These are phyloP conservation scores for Cochlearius cochlearius DNA, from an alignment of 2,113 vertebrate genomes.

Conservation along the genomic window DNA sequence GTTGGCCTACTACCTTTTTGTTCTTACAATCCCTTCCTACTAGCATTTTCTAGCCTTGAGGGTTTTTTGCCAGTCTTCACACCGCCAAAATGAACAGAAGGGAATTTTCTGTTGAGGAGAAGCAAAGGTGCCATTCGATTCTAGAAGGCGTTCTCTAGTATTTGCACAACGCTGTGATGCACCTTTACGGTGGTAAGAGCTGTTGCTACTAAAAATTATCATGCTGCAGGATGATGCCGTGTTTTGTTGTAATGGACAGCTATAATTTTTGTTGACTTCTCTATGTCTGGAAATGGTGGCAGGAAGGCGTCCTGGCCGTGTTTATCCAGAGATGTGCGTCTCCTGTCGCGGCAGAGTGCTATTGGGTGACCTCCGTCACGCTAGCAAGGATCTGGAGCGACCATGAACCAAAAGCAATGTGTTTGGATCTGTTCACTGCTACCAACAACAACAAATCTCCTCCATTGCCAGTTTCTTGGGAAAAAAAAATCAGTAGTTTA, in stretches of 20 bases:
- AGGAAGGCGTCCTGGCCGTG: rapidly evolving
- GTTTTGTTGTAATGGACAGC: neutral
- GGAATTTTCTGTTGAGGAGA: neutral
- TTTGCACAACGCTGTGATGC: neutral
- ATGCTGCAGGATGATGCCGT: rapidly evolving
- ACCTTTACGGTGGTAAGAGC: neutral
- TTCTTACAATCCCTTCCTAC: neutral
- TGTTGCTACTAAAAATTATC: neutral
- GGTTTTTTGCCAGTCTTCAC: neutral
- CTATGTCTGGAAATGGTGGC: neutral
- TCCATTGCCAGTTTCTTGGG: neutral
- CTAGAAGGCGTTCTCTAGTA: neutral
- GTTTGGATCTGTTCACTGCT: neutral
- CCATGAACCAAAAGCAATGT: neutral
- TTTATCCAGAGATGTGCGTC: neutral
- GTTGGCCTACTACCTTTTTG: neutral
- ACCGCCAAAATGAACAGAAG: neutral
- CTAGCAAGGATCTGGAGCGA: neutral
- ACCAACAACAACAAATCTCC: rapidly evolving
- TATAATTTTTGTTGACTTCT: neutral
- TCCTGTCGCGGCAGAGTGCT: neutral
- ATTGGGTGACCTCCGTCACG: rapidly evolving
- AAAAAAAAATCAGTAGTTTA: neutral
- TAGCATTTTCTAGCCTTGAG: neutral
- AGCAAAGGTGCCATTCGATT: neutral